Base-by-base conservation (phyloP, 2,888 invertebrate genomes). In the Melieria omissa region DNA sequence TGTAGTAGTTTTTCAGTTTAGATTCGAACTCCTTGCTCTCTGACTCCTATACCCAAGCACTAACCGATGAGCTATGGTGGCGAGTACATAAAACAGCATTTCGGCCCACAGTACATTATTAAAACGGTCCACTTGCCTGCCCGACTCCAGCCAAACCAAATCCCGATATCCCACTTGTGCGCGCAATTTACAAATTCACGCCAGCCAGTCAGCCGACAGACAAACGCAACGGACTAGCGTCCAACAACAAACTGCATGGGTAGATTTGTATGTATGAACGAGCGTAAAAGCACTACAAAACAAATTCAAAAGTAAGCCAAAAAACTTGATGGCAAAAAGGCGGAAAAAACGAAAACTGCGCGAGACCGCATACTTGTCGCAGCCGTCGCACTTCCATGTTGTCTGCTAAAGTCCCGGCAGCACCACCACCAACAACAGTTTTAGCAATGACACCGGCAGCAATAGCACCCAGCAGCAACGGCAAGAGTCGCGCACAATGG, bases 81-180 rank as follows among this genome's bases (percentile, higher is more conserved):
- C 29, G 29, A 29, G 29, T 29, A 29, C 29, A 29, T 29, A 29
- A 29, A 29, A 29, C 29, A 57, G 16, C 16, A 14, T 57, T 16
- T 52, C 16, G n/a, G 29, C 57, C 57, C 57, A 57, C 57, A 57
- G 9, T 57, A 41, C n/a, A 10, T 16, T 16, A 29, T 57, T 29
- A 16, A 16, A 57, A 57, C 29, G n/a, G 57, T 57, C 16, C 57
- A 12, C 29, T 29, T 29, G 29, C 29, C 29, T 29, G 29, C 29
- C 29, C 29, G 29, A 10, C 57, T 14, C 6, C 5, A 57, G 29
- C 9, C 29, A 29, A 6, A 67, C 57, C 8, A 66, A 65, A 65
- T 67, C 58, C 67, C 60, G 60, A 60, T 67, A 67, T 67, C 67
- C 58, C 67, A 67, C 67, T 60, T 29, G 29, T 67, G 60, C 67